Conservation (phyloP, 2,797 vertebrate species). For the Carapus acus region DNA sequence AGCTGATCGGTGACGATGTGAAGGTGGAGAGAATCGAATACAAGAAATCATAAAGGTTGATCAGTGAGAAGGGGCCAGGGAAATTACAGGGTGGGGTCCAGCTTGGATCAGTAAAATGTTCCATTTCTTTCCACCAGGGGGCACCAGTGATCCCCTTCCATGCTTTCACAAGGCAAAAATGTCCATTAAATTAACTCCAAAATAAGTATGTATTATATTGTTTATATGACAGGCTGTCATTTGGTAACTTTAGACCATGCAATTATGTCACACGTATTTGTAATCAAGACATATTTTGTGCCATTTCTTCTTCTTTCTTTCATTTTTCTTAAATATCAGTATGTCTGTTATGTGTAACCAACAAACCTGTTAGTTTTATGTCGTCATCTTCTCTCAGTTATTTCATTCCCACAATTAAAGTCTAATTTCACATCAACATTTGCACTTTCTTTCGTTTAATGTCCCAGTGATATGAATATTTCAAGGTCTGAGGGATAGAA, state of each 20-base stretch:
- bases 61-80: not conserved
- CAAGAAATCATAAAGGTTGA: slow-evolving; percentile 84
- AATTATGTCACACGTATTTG: slow-evolving; percentile 56
- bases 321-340: too few relatives aligned
- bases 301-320: too few relatives aligned
- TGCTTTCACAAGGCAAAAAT: slow-evolving; percentile 57
- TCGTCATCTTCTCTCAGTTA: slow-evolving; percentile 24
- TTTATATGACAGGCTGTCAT: slow-evolving; percentile 61
- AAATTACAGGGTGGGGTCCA: slow-evolving; percentile 1
- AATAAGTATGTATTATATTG: slow-evolving; percentile 64
- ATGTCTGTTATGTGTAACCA: slow-evolving; percentile 33
- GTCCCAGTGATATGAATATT: too few relatives aligned
- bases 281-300: slow-evolving; percentile 56
- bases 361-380: slow-evolving; percentile 35
- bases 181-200: slow-evolving; percentile 52
- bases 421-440: slow-evolving; percentile 42
- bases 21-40: slow-evolving; percentile 99
- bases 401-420: slow-evolving; percentile 59
- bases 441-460: not conserved
- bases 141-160: slow-evolving; percentile 42
- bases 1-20: slow-evolving; percentile 95
- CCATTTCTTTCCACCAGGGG: slow-evolving; percentile 67
- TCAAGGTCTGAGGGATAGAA: too few relatives aligned
- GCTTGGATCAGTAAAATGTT: slow-evolving; percentile 41
- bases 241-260: slow-evolving; percentile 52